phyloP scores from a whole-genome alignment of 2,797 vertebrate genomes.

The Austrolebias charrua region DNA sequence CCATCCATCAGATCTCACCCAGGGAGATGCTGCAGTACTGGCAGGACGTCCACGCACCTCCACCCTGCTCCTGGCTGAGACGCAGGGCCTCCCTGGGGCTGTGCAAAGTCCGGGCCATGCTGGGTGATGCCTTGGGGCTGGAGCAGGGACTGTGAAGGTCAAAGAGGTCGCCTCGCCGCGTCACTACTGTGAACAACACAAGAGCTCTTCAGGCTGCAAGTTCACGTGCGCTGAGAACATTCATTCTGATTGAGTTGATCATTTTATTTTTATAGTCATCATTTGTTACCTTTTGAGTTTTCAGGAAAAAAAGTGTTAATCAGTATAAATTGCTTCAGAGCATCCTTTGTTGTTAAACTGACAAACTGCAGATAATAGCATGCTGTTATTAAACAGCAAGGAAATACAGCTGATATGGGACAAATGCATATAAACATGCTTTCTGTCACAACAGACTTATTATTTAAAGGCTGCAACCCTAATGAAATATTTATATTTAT shows the following conservation, averaged over 20 bases:
- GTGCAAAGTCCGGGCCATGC: conserved; percentile 79
- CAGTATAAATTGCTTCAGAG: conserved; percentile 6
- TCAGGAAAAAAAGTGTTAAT: conserved; percentile 4
- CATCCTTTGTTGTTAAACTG: conserved; percentile 10
- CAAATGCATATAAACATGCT: conserved; percentile 14
- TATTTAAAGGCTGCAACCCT: conserved; percentile 19
- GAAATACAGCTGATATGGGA: conserved; percentile 20
- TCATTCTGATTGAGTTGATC: conserved; percentile 49
- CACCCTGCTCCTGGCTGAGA: conserved; percentile 80
- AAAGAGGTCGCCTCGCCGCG: no score
- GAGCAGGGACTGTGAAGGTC: conserved; percentile 45
- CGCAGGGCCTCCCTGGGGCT: conserved; percentile 74
- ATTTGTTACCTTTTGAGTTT: conserved; percentile 26
- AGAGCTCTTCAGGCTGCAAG: conserved; percentile 50
- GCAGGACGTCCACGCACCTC: conserved; percentile 59
- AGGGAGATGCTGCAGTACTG: conserved; percentile 81
- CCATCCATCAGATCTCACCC: conserved; percentile 81
- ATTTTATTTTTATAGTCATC: conserved; percentile 56
- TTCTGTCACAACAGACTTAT: not conserved
- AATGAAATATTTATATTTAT: conserved; percentile 7
- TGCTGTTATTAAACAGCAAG: conserved; percentile 16
- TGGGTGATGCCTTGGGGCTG: conserved; percentile 64
- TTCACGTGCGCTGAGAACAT: conserved; percentile 50
- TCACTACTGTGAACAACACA: conserved; percentile 56
- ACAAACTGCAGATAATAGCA: conserved; percentile 23